Percentiles rank a stretch among this genome's conserved stretches.
These are phyloP conservation scores for Aurelia sp. DNA, from an alignment of 30 jellyfish, hydroid and myxozoan genomes.

Conservation along the genomic window DNA sequence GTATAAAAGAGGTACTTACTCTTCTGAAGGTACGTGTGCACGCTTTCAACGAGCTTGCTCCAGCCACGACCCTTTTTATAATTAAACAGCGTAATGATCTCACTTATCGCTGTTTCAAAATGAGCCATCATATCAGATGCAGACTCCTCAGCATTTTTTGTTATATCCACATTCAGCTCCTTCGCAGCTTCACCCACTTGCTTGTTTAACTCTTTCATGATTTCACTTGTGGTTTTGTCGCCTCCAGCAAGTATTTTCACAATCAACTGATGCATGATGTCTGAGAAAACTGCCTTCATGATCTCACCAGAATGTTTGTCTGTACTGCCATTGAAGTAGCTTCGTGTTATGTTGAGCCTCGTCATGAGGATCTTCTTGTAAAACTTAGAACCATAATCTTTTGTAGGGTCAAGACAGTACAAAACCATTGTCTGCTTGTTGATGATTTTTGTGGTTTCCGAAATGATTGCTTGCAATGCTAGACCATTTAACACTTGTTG, in stretches of 20 bases:
- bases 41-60: constrained; percentile 38
- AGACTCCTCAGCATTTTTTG: constrained; percentile 11
- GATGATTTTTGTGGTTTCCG: constrained; percentile 33
- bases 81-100: not conserved
- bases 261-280: constrained; percentile 46
- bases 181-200: constrained; percentile 33
- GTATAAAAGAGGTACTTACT: constrained; percentile 19
- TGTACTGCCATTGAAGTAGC: constrained; percentile 29
- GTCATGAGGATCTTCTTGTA: constrained; percentile 49
- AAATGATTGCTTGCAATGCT: constrained; percentile 41
- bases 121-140: constrained; percentile 44
- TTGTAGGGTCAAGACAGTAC: constrained; percentile 43
- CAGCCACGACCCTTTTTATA: constrained; percentile 10
- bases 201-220: constrained; percentile 8
- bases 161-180: constrained; percentile 34
- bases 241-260: constrained; percentile 33
- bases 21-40: not conserved
- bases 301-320: constrained; percentile 5
- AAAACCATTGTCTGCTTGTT: constrained; percentile 70
- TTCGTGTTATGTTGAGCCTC: constrained; percentile 36
- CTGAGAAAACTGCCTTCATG: constrained; percentile 37
- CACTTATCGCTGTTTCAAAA: constrained; percentile 8
- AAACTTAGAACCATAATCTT: constrained; percentile 52
- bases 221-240: constrained; percentile 43
- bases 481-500: constrained; percentile 41